A percentile compares a stretch with the other conserved stretches of the same genome.
phyloP scores from a whole-genome alignment of 2,797 vertebrate species.

The Dallia pectoralis region DNA sequence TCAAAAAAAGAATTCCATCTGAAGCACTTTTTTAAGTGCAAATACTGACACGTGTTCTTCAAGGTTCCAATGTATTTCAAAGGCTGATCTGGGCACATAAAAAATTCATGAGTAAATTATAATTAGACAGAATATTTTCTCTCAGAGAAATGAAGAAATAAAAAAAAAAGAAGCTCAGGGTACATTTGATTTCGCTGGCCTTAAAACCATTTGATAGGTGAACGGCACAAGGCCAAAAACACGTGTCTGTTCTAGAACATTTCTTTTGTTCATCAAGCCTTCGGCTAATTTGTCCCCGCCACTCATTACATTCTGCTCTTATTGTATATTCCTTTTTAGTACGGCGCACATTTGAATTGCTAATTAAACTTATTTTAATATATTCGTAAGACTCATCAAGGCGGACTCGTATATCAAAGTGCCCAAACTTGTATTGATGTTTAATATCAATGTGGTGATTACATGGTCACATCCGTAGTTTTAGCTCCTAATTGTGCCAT shows the following conservation, averaged over 20 bases:
- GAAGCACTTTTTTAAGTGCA: conserved; percentile 66
- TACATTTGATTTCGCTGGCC: conserved; percentile 67
- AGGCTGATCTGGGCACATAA: conserved; percentile 67
- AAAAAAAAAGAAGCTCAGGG: conserved; percentile 60
- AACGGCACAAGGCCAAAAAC: conserved; percentile 71
- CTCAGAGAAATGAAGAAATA: conserved; percentile 73
- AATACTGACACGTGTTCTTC: conserved; percentile 82
- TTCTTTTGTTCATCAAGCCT: conserved; percentile 75
- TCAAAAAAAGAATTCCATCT: conserved; percentile 70
- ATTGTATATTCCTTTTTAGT: conserved; percentile 78
- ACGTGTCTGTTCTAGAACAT: conserved; percentile 66
- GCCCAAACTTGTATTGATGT: conserved; percentile 81
- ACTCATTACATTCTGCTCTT: conserved; percentile 65
- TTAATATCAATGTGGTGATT: conserved; percentile 80
- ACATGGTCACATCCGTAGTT: conserved; percentile 70
- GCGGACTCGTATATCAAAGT: conserved; percentile 80
- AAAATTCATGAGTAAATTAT: conserved; percentile 78
- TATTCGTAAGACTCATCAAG: conserved; percentile 78
- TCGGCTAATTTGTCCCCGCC: conserved; percentile 68
- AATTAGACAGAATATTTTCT: conserved; percentile 75
- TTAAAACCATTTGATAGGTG: conserved; percentile 73
- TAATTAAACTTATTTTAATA: conserved; percentile 83
- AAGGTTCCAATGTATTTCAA: conserved; percentile 66
- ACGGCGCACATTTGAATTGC: conserved; percentile 76
- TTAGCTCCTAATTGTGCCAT: conserved; percentile 65